Percentiles rank a stretch among this genome's conserved stretches.
These are phyloP conservation scores for Procambarus clarkii DNA, from an alignment of 1,140 invertebrate species.

Conservation along the genomic window DNA sequence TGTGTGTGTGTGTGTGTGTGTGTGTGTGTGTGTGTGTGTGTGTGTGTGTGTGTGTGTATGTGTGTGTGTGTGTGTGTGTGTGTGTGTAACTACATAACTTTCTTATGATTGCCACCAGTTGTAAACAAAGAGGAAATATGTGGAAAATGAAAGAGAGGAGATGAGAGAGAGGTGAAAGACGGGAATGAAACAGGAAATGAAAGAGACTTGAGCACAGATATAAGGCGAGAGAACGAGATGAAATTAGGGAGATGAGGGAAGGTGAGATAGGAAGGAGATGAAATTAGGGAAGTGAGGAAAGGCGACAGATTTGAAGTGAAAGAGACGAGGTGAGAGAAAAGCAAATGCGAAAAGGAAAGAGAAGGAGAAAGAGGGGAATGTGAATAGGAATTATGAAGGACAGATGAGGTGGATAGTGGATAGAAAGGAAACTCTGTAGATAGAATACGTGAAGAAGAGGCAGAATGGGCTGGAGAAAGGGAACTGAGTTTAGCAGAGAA, in stretches of 20 bases:
- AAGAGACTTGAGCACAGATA: neutral
- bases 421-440: no score
- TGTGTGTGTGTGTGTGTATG: conserved; percentile 43
- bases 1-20: conserved; percentile 17
- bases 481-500: no score
- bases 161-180: neutral
- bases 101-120: no score
- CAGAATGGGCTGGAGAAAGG: no score
- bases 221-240: conserved; percentile 19
- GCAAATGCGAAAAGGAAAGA: no score
- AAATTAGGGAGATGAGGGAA: neutral
- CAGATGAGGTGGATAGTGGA: no score
- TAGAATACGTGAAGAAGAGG: no score
- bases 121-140: neutral
- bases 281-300: neutral
- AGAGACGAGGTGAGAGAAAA: no score
- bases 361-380: no score
- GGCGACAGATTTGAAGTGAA: neutral
- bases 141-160: neutral
- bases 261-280: neutral
- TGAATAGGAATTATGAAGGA: no score
- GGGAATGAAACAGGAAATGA: neutral
- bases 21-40: conserved; percentile 41
- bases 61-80: conserved; percentile 41
- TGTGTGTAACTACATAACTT: neutral